Percentiles rank a stretch among this genome's conserved stretches.
Conservation (phyloP, 2,888 invertebrate species). For the Emesis russula region DNA sequence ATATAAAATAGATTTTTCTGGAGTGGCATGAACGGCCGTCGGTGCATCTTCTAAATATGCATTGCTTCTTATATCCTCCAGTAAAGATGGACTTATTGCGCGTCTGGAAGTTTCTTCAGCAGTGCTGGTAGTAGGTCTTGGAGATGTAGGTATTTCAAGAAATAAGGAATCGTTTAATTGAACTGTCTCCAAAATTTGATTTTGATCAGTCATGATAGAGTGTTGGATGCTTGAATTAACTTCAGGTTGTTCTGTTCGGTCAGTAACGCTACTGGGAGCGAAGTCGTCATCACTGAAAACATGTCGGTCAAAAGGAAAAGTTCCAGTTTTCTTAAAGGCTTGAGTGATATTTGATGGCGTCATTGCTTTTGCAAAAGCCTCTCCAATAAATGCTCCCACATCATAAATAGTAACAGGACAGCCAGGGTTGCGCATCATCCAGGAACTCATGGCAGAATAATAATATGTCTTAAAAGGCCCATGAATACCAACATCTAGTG, state of each 20-base stretch:
- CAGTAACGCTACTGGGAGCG: conserved; percentile 48
- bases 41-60: too few species aligned
- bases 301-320: conserved; percentile 46
- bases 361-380: conserved; percentile 70
- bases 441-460: conserved; percentile 78
- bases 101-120: too few species aligned
- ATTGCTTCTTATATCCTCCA: too few species aligned
- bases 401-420: conserved; percentile 64
- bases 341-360: conserved; percentile 63
- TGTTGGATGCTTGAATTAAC: too few species aligned
- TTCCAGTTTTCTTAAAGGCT: conserved; percentile 61
- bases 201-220: too few species aligned
- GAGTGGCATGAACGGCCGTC: too few species aligned
- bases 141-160: too few species aligned
- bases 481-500: conserved; percentile 34
- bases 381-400: conserved; percentile 75
- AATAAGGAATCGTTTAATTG: too few species aligned
- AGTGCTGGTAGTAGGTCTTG: too few species aligned
- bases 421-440: conserved; percentile 78
- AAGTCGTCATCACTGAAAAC: conserved; percentile 54
- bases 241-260: not conserved
- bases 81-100: too few species aligned
- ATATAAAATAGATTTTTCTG: too few species aligned
- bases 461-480: conserved; percentile 75
- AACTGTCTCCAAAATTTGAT: too few species aligned